Evolutionary conservation across 2,113 vertebrate genomes (phyloP), one percentile per base, ranked within the genome.

Genomic region (Speoplatyrhinus poulsoni): DNA sequence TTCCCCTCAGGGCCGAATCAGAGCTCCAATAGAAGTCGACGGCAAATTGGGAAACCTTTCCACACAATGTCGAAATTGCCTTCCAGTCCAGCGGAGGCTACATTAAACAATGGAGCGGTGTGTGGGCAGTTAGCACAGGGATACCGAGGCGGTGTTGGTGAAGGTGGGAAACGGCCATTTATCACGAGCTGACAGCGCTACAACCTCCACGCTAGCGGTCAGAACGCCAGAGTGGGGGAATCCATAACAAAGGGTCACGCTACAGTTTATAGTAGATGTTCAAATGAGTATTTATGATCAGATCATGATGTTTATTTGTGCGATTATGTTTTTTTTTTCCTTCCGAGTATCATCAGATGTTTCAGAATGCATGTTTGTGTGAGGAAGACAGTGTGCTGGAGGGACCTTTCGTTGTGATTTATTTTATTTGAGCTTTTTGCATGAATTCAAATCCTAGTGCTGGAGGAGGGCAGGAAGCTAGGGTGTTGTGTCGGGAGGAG

Each of bases 351-450:
- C 88, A 87, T 73, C 79, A 79, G 68, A 85, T 79, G 87, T 89
- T 85, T 90, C 81, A 79, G 87, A 87, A 84, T 88, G 90, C 88
- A 89, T 91, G 90, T 84, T 79, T 83, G 79, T 76, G 80, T 70
- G 57, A 70, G 72, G 46, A 65, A 54, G 76, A 72, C 69, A 74
- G 32, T 68, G 59, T 9, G 61, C 79, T 67, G 1, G 32, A 59
- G 64, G 53, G 61, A 60, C 17, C 60, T 79, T 77, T 85, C 41
- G 61, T 80, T 82, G 77, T 52, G 9, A 11, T 15, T 52, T 15
- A 15, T 32, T 17, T 12, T 50, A 46, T 26, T 46, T 9, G 4
- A 61, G 7, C 5, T 10, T 57, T 61, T 81, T 85, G 88, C 88
- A 91, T 90, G 88, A 88, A 64, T 70, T 85, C 69, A 81, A 87